Evolutionary conservation across 2,797 vertebrate species (phyloP), one percentile per base, ranked within the genome.

Genomic region (Betta splendens): DNA sequence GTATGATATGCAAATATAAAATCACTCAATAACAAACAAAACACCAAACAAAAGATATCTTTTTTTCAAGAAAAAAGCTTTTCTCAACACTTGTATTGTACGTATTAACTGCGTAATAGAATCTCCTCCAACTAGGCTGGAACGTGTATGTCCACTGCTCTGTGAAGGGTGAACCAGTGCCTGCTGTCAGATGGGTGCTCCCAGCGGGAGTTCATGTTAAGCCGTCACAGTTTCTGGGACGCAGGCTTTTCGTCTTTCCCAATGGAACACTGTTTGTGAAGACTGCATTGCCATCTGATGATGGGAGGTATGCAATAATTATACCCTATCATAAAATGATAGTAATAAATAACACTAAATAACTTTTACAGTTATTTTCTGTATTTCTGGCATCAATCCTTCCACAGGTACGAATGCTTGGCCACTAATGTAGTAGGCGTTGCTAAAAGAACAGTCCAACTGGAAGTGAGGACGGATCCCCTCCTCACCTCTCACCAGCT

Each of bases 191-290:
- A 57, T 93, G 93, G 93, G 75, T 17, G n/a, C 78, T 93, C 16
- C 90, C 92, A 28, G 58, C 72, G 9, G 88, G 90, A 3, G 54
- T 87, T 35, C 75, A 87, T 9, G 83, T 93, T 1, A 92, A 92
- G 49, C 88, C 91, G 6, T 91, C 92, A 15, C 92, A 93, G 79
- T 90, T 89, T 65, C 72, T 92, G 17, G 91, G 86, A 40, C 83
- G 69, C 17, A 83, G 85, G 17, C 60, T 92, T n/a, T 93, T 93
- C 70, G 81, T 92, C 67, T 94, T 92, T 44, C 91, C 91, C 17
- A 94, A 94, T 1, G 92, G 92, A 16, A 94, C 92, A 2, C 83
- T 94, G 16, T 90, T 87, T 46, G 51, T 93, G 47, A 92, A 80
- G 35, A 90, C 72, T 23, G 37, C 85, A 68, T 54, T 52, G 6